Evolutionary conservation across 2,888 invertebrate species (phyloP), one percentile per base, ranked within the genome.

Genomic region (Macaria notata): DNA sequence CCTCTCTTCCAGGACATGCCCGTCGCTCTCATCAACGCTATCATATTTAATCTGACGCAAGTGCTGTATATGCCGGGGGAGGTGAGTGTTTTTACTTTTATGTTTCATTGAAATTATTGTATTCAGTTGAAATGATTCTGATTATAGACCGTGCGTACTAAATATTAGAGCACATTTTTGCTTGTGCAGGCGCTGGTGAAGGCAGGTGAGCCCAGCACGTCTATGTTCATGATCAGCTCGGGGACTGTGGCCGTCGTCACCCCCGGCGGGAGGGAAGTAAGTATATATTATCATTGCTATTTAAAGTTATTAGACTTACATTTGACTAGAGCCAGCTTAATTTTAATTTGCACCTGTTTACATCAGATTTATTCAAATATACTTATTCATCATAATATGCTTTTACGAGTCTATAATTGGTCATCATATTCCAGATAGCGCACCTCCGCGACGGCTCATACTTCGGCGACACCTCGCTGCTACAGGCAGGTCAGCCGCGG

Each of bases 191-290:
- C 87, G 0, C 90, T 94, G 41, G 84, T 94, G 0, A 92, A 89
- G 66, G 87, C 88, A 7, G 92, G 92, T 0, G 79, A 84, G 4
- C 77, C 82, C 0, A 93, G 93, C 0, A 88, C 92, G 9, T 89
- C 90, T 46, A 92, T 94, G 88, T 93, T 91, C 68, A 92, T 94
- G 69, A 84, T 94, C 48, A 88, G 92, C 4, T 88, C 88, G 46
- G 94, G 94, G 7, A 93, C 93, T 0, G 94, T 94, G 0, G 91
- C 92, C 1, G 89, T 94, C 3, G 79, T 88, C 49, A 92, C 93
- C n/a, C 82, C 89, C 0, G 82, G 82, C 0, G 93, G 93, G 9
- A 91, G 84, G 75, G 94, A 94, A 82, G 93, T 78, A 52, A 31
- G 49, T 54, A 31, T 41, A 41, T 9, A 8, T 41, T 7, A 6